phyloP scores from a whole-genome alignment of 2,888 invertebrate genomes.

The Imbricaverruca yamaguchii region DNA sequence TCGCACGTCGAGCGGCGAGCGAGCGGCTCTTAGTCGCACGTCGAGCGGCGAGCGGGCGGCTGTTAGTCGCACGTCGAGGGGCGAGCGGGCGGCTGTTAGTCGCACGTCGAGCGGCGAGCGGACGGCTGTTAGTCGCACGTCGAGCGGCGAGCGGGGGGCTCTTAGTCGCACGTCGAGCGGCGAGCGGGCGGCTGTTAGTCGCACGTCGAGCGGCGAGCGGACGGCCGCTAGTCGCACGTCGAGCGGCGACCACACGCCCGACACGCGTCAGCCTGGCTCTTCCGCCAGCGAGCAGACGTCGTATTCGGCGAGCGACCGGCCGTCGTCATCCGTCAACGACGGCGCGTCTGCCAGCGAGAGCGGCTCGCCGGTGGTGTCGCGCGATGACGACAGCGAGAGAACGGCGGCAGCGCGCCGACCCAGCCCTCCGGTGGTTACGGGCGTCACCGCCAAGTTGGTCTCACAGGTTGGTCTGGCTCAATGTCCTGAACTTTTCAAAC shows the following conservation, averaged over 20 bases:
- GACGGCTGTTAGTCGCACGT: background rate
- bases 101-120: background rate
- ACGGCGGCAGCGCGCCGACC: background rate
- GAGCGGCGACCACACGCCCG: no score
- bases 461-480: background rate
- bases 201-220: no score
- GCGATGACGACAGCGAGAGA: background rate
- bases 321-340: no score
- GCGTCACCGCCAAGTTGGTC: constrained; percentile 18
- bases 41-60: background rate
- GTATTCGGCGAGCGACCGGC: background rate
- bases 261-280: background rate
- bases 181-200: no score
- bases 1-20: no score
- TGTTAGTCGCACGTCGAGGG: background rate
- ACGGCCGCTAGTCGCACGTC: no score
- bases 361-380: background rate
- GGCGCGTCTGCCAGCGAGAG: background rate
- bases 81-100: no score
- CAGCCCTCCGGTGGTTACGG: background rate
- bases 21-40: no score
- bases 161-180: no score
- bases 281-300: background rate
- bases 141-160: background rate
- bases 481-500: no score